Percentiles rank a stretch among this genome's conserved stretches.
phyloP scores from a whole-genome alignment of 2,888 invertebrate genomes.

The Rhagonycha fulva region DNA sequence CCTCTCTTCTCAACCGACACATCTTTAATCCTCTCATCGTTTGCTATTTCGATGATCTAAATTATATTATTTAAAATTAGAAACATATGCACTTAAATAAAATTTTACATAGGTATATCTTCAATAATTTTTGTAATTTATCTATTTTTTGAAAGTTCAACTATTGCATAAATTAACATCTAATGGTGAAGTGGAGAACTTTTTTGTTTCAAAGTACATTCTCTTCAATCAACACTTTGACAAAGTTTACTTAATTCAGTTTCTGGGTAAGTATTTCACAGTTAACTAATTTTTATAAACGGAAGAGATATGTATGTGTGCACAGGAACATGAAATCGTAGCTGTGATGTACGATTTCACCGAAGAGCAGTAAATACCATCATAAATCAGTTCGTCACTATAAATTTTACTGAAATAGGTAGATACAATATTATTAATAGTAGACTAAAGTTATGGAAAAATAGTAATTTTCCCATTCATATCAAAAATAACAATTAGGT shows the following conservation, averaged over 20 bases:
- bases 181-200: background rate
- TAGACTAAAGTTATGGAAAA: background rate
- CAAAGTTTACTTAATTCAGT: background rate
- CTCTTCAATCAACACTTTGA: background rate
- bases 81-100: background rate
- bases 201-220: background rate
- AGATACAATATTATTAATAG: background rate
- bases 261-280: background rate
- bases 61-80: slow-evolving; percentile 22
- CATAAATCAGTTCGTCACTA: background rate
- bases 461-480: background rate
- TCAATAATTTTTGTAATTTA: background rate
- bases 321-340: background rate
- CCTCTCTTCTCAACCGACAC: slow-evolving; percentile 58
- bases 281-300: background rate
- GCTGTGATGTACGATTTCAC: background rate
- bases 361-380: background rate
- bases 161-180: background rate
- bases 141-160: background rate
- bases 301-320: background rate
- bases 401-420: background rate
- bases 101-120: background rate
- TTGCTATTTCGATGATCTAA: slow-evolving; percentile 64
- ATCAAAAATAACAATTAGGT: background rate
- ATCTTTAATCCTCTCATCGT: slow-evolving; percentile 59